These are phyloP conservation scores for Leptosomus discolor DNA, from an alignment of 2,113 vertebrate genomes.

Conservation along the genomic window DNA sequence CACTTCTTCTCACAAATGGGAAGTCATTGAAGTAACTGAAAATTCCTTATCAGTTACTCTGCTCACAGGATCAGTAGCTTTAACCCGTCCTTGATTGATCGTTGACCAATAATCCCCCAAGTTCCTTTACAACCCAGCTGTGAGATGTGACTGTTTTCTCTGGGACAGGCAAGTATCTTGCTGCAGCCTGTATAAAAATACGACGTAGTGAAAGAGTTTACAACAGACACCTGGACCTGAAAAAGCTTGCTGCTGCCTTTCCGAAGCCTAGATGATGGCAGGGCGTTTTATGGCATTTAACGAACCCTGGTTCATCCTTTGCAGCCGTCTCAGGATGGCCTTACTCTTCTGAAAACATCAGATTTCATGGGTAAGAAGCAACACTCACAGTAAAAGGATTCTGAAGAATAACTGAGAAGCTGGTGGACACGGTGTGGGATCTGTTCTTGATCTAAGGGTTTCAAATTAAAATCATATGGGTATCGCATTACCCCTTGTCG, in stretches of 20 bases:
- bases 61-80: not conserved
- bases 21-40: not conserved
- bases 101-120: not conserved
- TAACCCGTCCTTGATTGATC: not conserved
- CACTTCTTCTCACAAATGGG: not conserved
- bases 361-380: not conserved
- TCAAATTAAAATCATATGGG: not conserved
- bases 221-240: not conserved
- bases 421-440: not conserved
- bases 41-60: not conserved
- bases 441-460: not conserved
- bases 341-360: not conserved
- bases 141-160: not conserved
- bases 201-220: not conserved
- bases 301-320: not conserved
- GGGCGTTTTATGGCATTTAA: not conserved
- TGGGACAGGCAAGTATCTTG: not conserved
- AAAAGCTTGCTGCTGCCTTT: not conserved
- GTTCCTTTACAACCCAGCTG: not conserved
- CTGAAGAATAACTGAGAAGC: not conserved
- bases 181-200: not conserved
- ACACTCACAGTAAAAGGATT: not conserved
- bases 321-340: not conserved
- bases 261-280: not conserved
- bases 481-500: not conserved